These are phyloP conservation scores for Drosophila macrospina DNA, from an alignment of 2,888 invertebrate species.

Conservation along the genomic window DNA sequence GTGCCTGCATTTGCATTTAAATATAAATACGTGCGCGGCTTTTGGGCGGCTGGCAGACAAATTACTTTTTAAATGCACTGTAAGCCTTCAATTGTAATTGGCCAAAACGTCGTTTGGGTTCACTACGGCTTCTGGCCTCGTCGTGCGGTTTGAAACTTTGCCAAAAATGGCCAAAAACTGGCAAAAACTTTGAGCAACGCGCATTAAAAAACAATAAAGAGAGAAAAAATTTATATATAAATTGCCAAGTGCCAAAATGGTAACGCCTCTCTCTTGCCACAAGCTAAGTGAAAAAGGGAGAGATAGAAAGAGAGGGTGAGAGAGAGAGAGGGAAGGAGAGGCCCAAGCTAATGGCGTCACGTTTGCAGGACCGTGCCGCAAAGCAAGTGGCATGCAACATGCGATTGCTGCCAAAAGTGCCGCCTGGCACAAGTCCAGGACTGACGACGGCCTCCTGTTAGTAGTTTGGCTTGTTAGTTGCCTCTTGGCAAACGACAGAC, in stretches of 20 bases:
- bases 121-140: slow-evolving; percentile 29
- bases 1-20: slow-evolving; percentile 77
- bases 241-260: slow-evolving; percentile 62
- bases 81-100: slow-evolving; percentile 81
- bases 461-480: slow-evolving; percentile 78
- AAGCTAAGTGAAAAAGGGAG: slow-evolving; percentile 17
- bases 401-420: slow-evolving; percentile 84
- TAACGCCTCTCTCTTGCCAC: slow-evolving; percentile 30
- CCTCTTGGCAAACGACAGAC: slow-evolving; percentile 24
- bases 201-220: slow-evolving; percentile 78
- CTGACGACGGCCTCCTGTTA: slow-evolving; percentile 63
- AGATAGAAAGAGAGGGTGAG: too few relatives aligned
- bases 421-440: slow-evolving; percentile 79
- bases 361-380: slow-evolving; percentile 73
- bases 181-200: slow-evolving; percentile 61
- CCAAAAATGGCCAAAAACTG: slow-evolving; percentile 60
- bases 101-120: slow-evolving; percentile 45
- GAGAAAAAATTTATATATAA: slow-evolving; percentile 50
- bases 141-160: slow-evolving; percentile 72
- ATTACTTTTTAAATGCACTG: slow-evolving; percentile 84
- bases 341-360: slow-evolving; percentile 83
- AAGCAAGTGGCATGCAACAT: slow-evolving; percentile 83
- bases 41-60: slow-evolving; percentile 83
- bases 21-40: slow-evolving; percentile 84
- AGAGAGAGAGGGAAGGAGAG: too few relatives aligned